Base-by-base conservation (phyloP, 2,797 vertebrate species). In the Huso huso region DNA sequence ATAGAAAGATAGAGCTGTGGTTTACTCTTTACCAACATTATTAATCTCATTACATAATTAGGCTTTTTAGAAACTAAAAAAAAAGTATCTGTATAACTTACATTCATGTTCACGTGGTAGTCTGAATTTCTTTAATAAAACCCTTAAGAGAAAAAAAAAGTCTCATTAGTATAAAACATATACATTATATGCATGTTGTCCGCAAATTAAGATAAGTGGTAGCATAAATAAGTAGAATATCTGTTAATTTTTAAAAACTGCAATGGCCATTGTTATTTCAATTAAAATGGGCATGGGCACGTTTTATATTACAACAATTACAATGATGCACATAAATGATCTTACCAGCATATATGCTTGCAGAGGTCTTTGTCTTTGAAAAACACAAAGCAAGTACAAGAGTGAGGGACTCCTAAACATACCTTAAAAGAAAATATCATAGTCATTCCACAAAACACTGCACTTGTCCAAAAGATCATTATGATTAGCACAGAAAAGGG, bases 91-190 rank as follows among this genome's bases (percentile, higher is more conserved):
- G 6, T n/a, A 49, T 2, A 69, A 83, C 88, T 90, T 81, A 91
- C 88, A 91, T 77, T 91, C 83, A 76, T 90, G 89, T 69, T 89
- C 83, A 79, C 81, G 82, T 69, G 88, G 88, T 60, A 92, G 76
- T 66, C 68, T 78, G 75, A 93, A 89, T 76, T 86, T 91, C 75
- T 85, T 82, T 77, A 92, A 65, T 66, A 92, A 83, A 73, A 92
- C 66, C 90, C 82, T 87, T 58, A n/a, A 53, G 10, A 68, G 68
- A 69, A 15, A 6, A 59, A 23, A 8, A 48, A 10, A 3, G 4
- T 4, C 4, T 37, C 23, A 37, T 37, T 37, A 37, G 23, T 37
- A 37, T 37, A 37, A 37, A 37, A 4, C 23, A 37, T 37, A 37
- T 37, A 37, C 15, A 18, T 18, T 37, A 37, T 37, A 37, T 37